Base-by-base conservation (phyloP, 2,888 invertebrate species). In the Lasioglossum oenotherae region DNA sequence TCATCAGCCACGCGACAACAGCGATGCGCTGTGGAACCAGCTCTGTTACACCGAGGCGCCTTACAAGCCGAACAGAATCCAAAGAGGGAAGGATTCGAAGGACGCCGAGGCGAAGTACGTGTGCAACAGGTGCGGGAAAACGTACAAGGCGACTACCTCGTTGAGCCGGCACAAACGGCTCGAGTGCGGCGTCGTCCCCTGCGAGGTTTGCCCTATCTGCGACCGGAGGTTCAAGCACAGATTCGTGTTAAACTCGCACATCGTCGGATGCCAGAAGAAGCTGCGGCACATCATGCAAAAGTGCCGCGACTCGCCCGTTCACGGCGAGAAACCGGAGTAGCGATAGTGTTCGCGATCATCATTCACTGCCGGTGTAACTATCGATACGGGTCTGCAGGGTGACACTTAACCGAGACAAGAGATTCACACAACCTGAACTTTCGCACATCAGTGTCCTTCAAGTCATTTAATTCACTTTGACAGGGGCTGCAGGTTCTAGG, bases 81-180 rank as follows among this genome's bases (percentile, higher is more conserved):
- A 74, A 31, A 81, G 85, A 14, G 64, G 64, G 38, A 80, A 46
- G 23, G 77, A 84, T 6, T 5, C 75, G 14, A 75, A 85, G 67
- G 82, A 72, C 31, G 19, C 27, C 60, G 92, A 89, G 1, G 85
- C 88, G 4, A 93, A 93, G 71, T 92, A 92, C 87, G 90, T 85
- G 41, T 96, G 95, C 87, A 94, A 93, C 60, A 93, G 94, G 71
- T 96, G 96, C 88, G 93, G 93, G 31, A 95, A 95, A 90, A 91
- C 92, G 0, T 96, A 96, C 88, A 94, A 93, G 78, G 94, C 95
- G 23, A 89, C 92, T 38, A 95, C 95, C 8, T 95, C 95, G 4
- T 88, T 95, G 41, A 95, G 94, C 53, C 94, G 96, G n/a, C 96
- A 96, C 88, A 93, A 95, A 60, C 93, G 96, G 46, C 94, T 95